phyloP scores from a whole-genome alignment of 2,797 vertebrate species.

The Lateolabrax maculatus region DNA sequence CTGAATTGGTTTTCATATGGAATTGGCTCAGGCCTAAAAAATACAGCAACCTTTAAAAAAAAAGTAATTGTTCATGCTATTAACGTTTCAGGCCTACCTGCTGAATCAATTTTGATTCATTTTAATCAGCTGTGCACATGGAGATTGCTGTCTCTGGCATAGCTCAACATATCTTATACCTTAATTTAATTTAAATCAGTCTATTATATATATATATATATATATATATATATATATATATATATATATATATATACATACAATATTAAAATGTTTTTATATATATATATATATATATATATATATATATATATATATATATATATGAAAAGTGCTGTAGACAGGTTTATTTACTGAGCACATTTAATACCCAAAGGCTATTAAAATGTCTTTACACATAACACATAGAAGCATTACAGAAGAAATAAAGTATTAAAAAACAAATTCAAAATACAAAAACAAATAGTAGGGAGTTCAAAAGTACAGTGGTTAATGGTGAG shows the following conservation, averaged over 20 bases:
- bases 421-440: not conserved
- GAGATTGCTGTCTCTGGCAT: not conserved
- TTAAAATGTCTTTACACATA: not conserved
- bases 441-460: not conserved
- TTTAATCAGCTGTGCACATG: not conserved
- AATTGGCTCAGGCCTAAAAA: conserved; percentile 8
- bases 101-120: conserved; percentile 5
- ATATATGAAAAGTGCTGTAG: not conserved
- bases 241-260: too few species aligned
- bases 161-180: not conserved
- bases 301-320: too few species aligned
- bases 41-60: too few species aligned
- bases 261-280: too few species aligned
- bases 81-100: conserved; percentile 9
- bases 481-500: not conserved
- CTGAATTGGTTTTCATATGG: not conserved
- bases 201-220: too few species aligned
- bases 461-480: not conserved
- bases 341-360: not conserved
- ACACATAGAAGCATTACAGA: not conserved
- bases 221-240: too few species aligned
- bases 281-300: too few species aligned
- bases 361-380: not conserved
- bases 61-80: conserved; percentile 9
- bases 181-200: not conserved